Evolutionary conservation across 2,888 invertebrate genomes (phyloP), one percentile per base, ranked within the genome.

Genomic region (Dryocosmus kuriphilus): DNA sequence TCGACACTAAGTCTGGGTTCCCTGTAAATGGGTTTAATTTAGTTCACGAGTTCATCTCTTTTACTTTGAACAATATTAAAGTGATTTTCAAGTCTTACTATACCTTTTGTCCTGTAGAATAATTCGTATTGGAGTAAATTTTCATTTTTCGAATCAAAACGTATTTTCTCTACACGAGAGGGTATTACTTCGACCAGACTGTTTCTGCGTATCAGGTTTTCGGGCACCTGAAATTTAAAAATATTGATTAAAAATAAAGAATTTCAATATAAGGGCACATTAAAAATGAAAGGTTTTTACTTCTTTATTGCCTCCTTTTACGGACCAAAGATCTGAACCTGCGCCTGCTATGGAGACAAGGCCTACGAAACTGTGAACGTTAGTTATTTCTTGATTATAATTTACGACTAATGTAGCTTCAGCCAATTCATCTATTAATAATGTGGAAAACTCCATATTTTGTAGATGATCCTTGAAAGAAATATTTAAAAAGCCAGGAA

Each of bases 331-430:
- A 22, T 92, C 91, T 35, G 89, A 88, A 35, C 92, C 92, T 19
- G 93, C 92, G 16, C 94, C 94, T 75, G 94, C 94, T 76, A 94
- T 82, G 1, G 94, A 93, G 0, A 92, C 89, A 74, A 82, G 85
- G 14, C 91, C 91, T 80, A 89, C 87, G 79, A 92, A 89, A 93
- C 94, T 94, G 77, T 93, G 94, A 19, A 94, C 90, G 78, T 92
- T 87, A 1, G 92, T 90, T n/a, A n/a, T n/a, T 30, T 92, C 92
- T 88, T 95, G 95, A 7, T 94, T 94, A 86, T 94, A 95, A 90
- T 95, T 94, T 0, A 93, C 93, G 77, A 93, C 90, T 74, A 93
- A 87, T 14, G 93, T 92, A 0, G 93, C 93, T 81, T 92, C 88
- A 3, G 93, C 93, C 60, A 95, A 80, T 89, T 95, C 94, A 74